These are phyloP conservation scores for Eleutherodactylus coqui DNA, from an alignment of 2,797 vertebrate species.

Conservation along the genomic window DNA sequence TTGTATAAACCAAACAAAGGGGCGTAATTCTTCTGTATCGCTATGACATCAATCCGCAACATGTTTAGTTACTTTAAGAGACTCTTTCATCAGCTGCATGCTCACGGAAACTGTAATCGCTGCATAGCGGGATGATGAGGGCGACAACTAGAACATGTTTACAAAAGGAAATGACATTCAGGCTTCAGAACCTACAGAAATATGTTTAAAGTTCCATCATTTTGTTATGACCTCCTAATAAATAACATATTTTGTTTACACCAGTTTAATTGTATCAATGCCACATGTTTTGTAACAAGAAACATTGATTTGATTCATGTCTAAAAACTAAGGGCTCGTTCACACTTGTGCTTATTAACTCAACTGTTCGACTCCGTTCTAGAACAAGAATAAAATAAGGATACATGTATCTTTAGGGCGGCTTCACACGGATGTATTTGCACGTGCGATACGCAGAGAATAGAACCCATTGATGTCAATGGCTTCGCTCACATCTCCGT, in stretches of 20 bases:
- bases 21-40: background rate
- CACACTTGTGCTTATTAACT: no score
- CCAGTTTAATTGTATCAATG: background rate
- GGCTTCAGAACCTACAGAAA: background rate
- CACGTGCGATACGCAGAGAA: no score
- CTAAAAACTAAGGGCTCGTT: no score
- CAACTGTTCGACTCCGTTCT: no score
- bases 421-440: no score
- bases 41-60: conserved; percentile 25
- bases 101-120: background rate
- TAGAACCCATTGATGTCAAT: no score
- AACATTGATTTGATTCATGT: no score
- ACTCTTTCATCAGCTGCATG: conserved; percentile 32
- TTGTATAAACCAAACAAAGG: conserved; percentile 15
- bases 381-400: no score
- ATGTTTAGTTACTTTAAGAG: conserved; percentile 21
- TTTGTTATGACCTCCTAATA: background rate
- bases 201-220: background rate
- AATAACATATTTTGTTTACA: background rate
- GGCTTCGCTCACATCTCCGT: no score
- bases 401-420: no score
- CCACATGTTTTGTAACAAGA: background rate
- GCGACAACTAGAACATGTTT: background rate
- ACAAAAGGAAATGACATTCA: background rate
- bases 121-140: conserved; percentile 5